phyloP scores from a whole-genome alignment of 2,113 vertebrate species.

The Gadus chalcogrammus region DNA sequence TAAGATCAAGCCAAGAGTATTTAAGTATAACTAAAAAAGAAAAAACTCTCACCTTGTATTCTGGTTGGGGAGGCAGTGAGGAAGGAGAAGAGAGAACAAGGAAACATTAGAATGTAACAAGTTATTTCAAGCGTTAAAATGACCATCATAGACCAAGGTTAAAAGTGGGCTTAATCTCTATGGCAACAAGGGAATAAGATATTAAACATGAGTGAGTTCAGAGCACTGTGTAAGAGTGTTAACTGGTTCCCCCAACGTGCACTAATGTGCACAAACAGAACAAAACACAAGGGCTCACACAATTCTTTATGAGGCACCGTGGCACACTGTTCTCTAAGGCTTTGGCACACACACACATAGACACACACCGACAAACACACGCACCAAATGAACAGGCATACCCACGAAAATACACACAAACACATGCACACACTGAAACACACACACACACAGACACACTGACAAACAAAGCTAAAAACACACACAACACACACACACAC shows the following conservation, averaged over 20 bases:
- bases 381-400: neutral
- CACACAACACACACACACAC: too few relatives aligned
- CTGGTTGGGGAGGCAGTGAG: constrained; percentile 61
- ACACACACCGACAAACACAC: constrained; percentile 16
- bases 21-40: constrained; percentile 26
- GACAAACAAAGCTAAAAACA: too few relatives aligned
- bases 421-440: neutral
- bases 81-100: constrained; percentile 14
- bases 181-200: constrained; percentile 7
- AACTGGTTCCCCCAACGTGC: too few relatives aligned
- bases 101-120: constrained; percentile 32
- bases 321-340: too few relatives aligned
- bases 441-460: too few relatives aligned
- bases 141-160: constrained; percentile 16
- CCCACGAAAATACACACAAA: constrained; percentile 8
- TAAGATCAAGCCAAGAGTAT: constrained; percentile 30
- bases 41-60: constrained; percentile 91
- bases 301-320: too few relatives aligned
- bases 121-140: constrained; percentile 33
- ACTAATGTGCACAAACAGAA: too few relatives aligned
- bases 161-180: constrained; percentile 15
- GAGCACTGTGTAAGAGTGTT: neutral
- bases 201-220: constrained; percentile 13
- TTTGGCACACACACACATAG: constrained; percentile 9
- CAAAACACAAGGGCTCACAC: too few relatives aligned